Evolutionary conservation across 2,113 vertebrate genomes (phyloP).

Genomic region (Calyptomena viridis): DNA sequence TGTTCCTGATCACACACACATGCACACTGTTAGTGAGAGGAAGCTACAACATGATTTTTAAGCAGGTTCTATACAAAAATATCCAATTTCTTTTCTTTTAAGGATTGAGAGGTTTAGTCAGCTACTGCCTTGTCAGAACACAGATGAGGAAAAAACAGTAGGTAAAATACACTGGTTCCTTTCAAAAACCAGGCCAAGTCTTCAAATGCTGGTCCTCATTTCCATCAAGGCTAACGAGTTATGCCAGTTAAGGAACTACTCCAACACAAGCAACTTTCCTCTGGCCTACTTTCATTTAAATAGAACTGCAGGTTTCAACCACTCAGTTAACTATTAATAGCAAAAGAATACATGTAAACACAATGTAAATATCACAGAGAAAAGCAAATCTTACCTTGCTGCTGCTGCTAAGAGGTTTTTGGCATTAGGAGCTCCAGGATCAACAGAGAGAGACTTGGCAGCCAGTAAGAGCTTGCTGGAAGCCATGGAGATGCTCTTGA

Average conservation of each 20-base stretch:
- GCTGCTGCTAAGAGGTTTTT: slow-evolving; percentile 97
- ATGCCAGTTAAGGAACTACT: neutral
- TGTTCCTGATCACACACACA: neutral
- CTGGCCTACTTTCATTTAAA: neutral
- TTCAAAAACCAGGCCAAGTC: neutral
- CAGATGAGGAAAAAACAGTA: neutral
- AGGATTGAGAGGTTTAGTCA: neutral
- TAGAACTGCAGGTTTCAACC: neutral
- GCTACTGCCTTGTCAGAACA: neutral
- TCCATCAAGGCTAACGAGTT: neutral
- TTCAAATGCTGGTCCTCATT: neutral
- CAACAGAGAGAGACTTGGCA: slow-evolving; percentile 97
- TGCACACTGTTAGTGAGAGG: neutral
- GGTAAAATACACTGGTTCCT: neutral
- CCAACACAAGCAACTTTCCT: neutral
- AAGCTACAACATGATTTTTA: neutral
- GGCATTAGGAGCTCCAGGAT: slow-evolving; percentile 95
- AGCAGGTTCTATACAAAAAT: neutral
- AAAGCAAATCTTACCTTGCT: slow-evolving; percentile 81
- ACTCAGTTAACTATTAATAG: neutral
- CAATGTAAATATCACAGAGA: neutral
- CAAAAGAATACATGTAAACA: neutral
- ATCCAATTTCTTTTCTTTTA: neutral
- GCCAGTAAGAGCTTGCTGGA: slow-evolving; percentile 96
- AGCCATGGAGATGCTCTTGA: slow-evolving; percentile 99